phyloP scores from a whole-genome alignment of 2,113 vertebrate genomes.

The Passer domesticus region DNA sequence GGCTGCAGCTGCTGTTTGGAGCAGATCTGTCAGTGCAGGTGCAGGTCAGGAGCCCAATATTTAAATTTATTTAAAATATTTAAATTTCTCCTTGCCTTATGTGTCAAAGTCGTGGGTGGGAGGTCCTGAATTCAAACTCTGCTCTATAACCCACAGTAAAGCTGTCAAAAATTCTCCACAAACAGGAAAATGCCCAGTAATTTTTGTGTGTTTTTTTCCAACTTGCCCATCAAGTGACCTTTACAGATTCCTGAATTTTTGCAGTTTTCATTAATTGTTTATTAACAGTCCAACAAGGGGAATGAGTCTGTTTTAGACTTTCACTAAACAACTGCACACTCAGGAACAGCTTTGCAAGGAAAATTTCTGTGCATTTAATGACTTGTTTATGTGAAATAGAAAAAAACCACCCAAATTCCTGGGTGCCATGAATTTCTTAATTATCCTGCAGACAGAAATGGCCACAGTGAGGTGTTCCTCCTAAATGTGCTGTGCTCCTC shows the following conservation, averaged over 20 bases:
- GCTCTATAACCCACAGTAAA: background rate
- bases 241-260: background rate
- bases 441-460: accelerated
- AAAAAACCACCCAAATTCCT: background rate
- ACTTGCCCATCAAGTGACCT: background rate
- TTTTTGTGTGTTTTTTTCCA: background rate
- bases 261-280: background rate
- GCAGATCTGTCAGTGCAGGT: background rate
- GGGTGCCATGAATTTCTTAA: accelerated
- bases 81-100: background rate
- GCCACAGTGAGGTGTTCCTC: background rate
- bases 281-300: background rate
- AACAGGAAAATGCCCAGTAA: background rate
- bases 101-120: accelerated
- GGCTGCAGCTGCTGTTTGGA: background rate
- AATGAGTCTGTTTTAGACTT: background rate
- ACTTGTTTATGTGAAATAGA: background rate
- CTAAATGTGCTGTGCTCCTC: background rate
- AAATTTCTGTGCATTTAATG: background rate
- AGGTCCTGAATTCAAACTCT: background rate
- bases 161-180: background rate
- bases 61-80: background rate
- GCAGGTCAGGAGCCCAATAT: background rate
- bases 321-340: background rate
- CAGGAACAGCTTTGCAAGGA: background rate